phyloP scores from a whole-genome alignment of 2,888 invertebrate species.

The Arctia plantaginis region DNA sequence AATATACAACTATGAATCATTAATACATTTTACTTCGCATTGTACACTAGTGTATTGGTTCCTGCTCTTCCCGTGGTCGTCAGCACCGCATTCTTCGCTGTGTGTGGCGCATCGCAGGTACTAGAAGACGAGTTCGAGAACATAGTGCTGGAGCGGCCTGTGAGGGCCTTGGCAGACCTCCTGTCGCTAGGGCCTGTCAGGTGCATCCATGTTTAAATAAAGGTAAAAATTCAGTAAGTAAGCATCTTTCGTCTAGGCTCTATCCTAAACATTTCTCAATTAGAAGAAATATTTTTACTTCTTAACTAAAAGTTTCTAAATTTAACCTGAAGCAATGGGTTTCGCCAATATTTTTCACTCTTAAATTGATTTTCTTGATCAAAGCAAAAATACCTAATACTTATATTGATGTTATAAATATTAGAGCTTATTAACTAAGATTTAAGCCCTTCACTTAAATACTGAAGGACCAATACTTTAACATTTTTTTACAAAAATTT shows the following conservation, averaged over 20 bases:
- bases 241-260: too few species aligned
- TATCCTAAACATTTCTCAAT: background rate
- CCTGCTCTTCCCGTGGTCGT: conserved; percentile 92
- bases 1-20: background rate
- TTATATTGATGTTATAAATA: background rate
- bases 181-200: conserved; percentile 92
- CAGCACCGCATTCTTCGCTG: conserved; percentile 96
- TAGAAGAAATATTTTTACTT: background rate
- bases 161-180: conserved; percentile 90
- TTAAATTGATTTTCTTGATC: background rate
- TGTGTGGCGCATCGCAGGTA: conserved; percentile 95
- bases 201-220: conserved; percentile 87
- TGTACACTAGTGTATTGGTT: conserved; percentile 92
- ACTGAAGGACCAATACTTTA: background rate
- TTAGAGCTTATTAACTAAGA: background rate
- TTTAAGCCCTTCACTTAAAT: background rate
- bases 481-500: too few species aligned
- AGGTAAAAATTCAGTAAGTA: conserved; percentile 51
- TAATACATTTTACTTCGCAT: background rate
- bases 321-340: background rate
- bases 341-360: background rate
- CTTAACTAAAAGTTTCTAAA: background rate
- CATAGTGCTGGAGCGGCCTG: conserved; percentile 95
- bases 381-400: background rate
- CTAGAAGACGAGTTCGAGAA: conserved; percentile 89